Evolutionary conservation across 2,888 invertebrate species (phyloP).

Genomic region (Limenitis camilla): DNA sequence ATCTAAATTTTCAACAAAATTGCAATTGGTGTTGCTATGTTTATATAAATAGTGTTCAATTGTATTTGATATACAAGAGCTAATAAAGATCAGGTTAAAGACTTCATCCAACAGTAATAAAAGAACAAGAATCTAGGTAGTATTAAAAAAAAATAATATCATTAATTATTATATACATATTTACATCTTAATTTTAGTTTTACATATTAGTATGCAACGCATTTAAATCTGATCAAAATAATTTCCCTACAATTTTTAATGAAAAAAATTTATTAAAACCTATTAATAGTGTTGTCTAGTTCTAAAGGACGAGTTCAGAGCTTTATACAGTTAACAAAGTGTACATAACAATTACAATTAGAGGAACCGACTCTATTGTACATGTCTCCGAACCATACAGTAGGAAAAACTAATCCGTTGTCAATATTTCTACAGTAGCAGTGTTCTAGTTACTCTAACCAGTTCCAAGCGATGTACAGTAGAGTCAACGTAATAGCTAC

Average conservation of each 20-base stretch:
- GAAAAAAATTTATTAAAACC: slow-evolving; percentile 15
- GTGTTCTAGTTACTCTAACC: too few species aligned
- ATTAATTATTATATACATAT: slow-evolving; percentile 70
- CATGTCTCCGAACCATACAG: too few species aligned
- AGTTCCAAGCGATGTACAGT: too few species aligned
- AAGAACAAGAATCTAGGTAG: slow-evolving; percentile 42
- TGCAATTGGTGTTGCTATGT: too few species aligned
- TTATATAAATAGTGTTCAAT: too few species aligned
- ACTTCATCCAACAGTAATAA: slow-evolving; percentile 31
- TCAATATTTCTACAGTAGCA: too few species aligned
- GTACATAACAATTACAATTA: slow-evolving; percentile 16
- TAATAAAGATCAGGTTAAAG: slow-evolving; percentile 6
- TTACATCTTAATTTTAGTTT: slow-evolving; percentile 58
- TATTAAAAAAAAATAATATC: slow-evolving; percentile 55
- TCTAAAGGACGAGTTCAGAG: slow-evolving; percentile 53
- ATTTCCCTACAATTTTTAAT: slow-evolving; percentile 26
- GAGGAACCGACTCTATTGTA: too few species aligned
- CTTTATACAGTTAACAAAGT: slow-evolving; percentile 48
- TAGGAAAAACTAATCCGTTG: too few species aligned
- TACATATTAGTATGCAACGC: slow-evolving; percentile 45
- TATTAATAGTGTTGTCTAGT: slow-evolving; percentile 23
- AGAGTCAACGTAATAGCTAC: too few species aligned
- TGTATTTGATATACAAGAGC: not conserved
- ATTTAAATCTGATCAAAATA: slow-evolving; percentile 39
- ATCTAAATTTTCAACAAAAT: too few species aligned